A percentile compares a stretch with the other conserved stretches of the same genome.
Evolutionary conservation across 2,888 invertebrate genomes (phyloP).

Genomic region (Cylindroiulus punctatus): DNA sequence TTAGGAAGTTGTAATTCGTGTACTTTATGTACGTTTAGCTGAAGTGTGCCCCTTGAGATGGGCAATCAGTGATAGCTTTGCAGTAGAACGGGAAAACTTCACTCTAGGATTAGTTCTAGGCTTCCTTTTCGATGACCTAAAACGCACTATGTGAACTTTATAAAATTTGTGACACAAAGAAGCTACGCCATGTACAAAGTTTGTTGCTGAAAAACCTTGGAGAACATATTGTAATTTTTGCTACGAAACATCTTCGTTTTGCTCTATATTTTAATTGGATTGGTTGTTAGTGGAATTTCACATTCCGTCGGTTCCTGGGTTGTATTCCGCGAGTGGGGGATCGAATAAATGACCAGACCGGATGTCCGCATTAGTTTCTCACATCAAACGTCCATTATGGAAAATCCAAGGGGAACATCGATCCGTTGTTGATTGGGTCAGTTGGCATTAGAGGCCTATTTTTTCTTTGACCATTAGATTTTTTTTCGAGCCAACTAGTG

Average conservation of each 20-base stretch:
- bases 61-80: not conserved
- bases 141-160: too few relatives aligned
- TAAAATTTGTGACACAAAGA: too few relatives aligned
- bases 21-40: not conserved
- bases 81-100: not conserved
- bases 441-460: constrained; percentile 34
- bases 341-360: not conserved
- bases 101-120: not conserved
- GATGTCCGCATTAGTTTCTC: constrained; percentile 24
- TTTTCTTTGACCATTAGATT: not conserved
- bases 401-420: constrained; percentile 24
- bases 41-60: not conserved
- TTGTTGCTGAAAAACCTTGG: too few relatives aligned
- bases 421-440: constrained; percentile 3
- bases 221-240: too few relatives aligned
- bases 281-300: not conserved
- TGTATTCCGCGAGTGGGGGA: not conserved
- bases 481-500: not conserved
- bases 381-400: not conserved
- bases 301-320: not conserved
- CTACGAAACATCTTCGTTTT: not conserved
- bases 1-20: not conserved
- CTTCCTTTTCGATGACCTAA: too few relatives aligned
- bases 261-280: not conserved
- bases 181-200: too few relatives aligned